A percentile compares a stretch with the other conserved stretches of the same genome.
phyloP scores from a whole-genome alignment of 1,140 invertebrate genomes.

The Cotesia vestalis region DNA sequence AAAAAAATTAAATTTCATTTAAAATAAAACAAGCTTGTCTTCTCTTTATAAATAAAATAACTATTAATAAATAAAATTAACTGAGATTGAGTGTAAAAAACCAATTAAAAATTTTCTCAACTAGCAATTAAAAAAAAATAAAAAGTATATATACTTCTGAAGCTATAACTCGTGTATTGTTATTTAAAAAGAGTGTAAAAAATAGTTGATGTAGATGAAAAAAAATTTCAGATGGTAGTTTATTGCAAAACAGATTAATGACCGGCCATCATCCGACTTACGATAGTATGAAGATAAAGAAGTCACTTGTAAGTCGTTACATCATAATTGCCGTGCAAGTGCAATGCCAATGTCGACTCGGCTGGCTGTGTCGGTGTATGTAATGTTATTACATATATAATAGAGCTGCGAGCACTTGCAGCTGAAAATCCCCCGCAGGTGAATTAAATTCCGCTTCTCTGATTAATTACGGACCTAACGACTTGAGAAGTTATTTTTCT shows the following conservation, averaged over 20 bases:
- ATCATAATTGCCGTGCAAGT: slow-evolving; percentile 10
- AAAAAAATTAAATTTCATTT: no score
- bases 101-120: no score
- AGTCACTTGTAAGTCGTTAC: slow-evolving; percentile 17
- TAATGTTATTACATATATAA: background rate
- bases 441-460: no score
- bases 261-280: slow-evolving; percentile 14
- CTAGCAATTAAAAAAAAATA: no score
- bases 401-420: background rate
- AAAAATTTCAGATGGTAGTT: slow-evolving; percentile 5
- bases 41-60: no score
- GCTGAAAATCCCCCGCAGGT: background rate
- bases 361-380: background rate
- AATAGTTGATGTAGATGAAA: background rate
- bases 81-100: no score
- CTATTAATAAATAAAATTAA: no score
- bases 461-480: no score
- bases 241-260: slow-evolving; percentile 19
- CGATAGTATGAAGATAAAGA: slow-evolving; percentile 1
- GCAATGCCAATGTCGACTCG: slow-evolving; percentile 19
- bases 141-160: no score
- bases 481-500: slow-evolving; percentile 10
- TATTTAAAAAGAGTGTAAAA: no score
- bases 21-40: no score
- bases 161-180: no score